Percentiles rank a stretch among this genome's conserved stretches.
Evolutionary conservation across 1,140 invertebrate genomes (phyloP).

Genomic region (Charaxes varanes): DNA sequence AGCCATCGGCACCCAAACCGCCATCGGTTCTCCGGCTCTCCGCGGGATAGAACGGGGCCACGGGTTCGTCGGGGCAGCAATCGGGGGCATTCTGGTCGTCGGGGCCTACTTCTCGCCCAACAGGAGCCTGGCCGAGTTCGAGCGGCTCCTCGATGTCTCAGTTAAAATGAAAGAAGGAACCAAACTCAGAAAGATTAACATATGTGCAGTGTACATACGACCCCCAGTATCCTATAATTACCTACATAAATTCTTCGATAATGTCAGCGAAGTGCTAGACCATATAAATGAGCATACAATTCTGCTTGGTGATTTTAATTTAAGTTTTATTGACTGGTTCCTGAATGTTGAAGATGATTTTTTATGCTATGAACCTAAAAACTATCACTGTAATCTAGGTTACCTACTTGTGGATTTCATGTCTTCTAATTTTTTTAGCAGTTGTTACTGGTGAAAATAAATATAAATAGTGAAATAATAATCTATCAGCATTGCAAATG

Average conservation of each 20-base stretch:
- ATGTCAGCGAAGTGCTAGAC: neutral
- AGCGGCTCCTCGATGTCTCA: too few relatives aligned
- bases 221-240: neutral
- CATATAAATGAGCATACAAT: neutral
- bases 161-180: neutral
- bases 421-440: neutral
- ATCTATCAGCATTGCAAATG: too few relatives aligned
- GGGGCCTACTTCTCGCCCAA: too few relatives aligned
- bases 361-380: neutral
- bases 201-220: neutral
- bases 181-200: neutral
- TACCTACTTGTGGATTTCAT: neutral
- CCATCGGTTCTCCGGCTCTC: too few relatives aligned
- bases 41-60: too few relatives aligned
- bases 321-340: neutral
- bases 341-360: neutral
- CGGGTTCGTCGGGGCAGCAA: too few relatives aligned
- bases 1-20: too few relatives aligned
- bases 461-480: too few relatives aligned
- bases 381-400: neutral
- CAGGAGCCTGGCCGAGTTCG: too few relatives aligned
- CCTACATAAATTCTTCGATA: neutral
- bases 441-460: too few relatives aligned
- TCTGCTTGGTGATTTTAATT: neutral
- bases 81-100: too few relatives aligned